phyloP scores from a whole-genome alignment of 2,888 invertebrate genomes.

The Caenorhabditis sp. region DNA sequence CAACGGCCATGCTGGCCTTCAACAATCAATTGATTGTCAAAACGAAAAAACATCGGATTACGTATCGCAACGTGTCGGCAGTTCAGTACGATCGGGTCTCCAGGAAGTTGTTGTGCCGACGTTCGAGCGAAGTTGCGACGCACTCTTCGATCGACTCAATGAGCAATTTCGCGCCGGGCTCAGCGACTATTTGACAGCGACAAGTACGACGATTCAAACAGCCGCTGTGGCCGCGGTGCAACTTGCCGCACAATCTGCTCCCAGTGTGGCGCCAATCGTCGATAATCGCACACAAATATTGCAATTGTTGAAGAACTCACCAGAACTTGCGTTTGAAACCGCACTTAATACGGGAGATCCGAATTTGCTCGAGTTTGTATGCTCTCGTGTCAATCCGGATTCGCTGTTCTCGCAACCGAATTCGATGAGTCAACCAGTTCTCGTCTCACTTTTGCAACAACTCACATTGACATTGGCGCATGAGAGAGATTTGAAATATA shows the following conservation, averaged over 20 bases:
- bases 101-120: constrained; percentile 52
- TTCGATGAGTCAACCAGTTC: constrained; percentile 83
- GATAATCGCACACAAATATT: neutral
- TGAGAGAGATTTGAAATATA: constrained; percentile 61
- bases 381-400: constrained; percentile 84
- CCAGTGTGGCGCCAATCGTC: neutral
- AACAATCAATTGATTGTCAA: neutral
- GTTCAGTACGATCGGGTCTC: constrained; percentile 9
- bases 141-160: constrained; percentile 87
- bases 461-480: constrained; percentile 52
- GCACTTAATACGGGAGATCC: constrained; percentile 89
- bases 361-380: constrained; percentile 84
- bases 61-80: constrained; percentile 29
- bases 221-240: constrained; percentile 23
- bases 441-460: constrained; percentile 92
- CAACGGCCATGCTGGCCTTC: constrained; percentile 9
- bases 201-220: constrained; percentile 13
- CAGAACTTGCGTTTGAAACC: constrained; percentile 27
- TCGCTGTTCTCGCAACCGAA: constrained; percentile 74
- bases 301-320: constrained; percentile 17
- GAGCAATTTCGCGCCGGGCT: constrained; percentile 87
- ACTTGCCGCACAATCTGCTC: constrained; percentile 14
- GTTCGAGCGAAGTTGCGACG: constrained; percentile 55
- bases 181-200: constrained; percentile 72
- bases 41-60: constrained; percentile 20